Base-by-base conservation (phyloP, 2,113 vertebrate species). In the Indicator indicator region DNA sequence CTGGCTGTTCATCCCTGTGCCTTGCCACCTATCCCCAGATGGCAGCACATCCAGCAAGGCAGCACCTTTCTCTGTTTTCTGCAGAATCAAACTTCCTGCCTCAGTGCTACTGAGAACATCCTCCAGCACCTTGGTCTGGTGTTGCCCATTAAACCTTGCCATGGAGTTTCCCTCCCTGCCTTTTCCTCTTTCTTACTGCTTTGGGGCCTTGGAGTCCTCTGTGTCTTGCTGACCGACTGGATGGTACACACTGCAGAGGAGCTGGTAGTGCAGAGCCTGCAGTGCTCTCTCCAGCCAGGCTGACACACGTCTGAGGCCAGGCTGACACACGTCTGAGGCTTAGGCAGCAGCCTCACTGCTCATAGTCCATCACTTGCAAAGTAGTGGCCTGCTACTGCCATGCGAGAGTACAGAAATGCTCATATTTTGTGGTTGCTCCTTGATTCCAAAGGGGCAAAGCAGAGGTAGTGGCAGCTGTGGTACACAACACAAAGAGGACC, bases 391-490 rank as follows among this genome's bases (percentile, higher is more conserved):
- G 58, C 62, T 90, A 6, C n/a, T 82, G 17, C 40, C 46, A 67
- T 76, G 8, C 40, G 11, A 19, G 18, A 6, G 2, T 84, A 56
- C 8, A 27, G 36, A n/a, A 30, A 38, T 62, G 28, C 30, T 70
- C 30, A 24, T 86, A 1, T 1, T 88, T 73, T 73, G 68, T 71
- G 68, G 24, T 48, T 74, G 21, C n/a, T 83, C 20, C 56, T 86
- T 90, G 33, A 11, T 23, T 54, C 40, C 5, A 6, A 28, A 73
- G 38, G 11, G 86, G 44, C 20, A 54, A 89, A 91, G 69, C 28
- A 75, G 60, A 80, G 33, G 16, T 50, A 24, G 5, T 77, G 40
- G 72, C 88, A 21, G 6, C 82, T 93, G 83, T 93, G 93, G 90
- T 77, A 42, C 12, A 1, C 70, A 48, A 62, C 83, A 87, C 69